Percentiles rank a stretch among this genome's conserved stretches.
These are phyloP conservation scores for Lytechinus variegatus DNA, from an alignment of 35 echinoderm and acorn worm species.

Conservation along the genomic window DNA sequence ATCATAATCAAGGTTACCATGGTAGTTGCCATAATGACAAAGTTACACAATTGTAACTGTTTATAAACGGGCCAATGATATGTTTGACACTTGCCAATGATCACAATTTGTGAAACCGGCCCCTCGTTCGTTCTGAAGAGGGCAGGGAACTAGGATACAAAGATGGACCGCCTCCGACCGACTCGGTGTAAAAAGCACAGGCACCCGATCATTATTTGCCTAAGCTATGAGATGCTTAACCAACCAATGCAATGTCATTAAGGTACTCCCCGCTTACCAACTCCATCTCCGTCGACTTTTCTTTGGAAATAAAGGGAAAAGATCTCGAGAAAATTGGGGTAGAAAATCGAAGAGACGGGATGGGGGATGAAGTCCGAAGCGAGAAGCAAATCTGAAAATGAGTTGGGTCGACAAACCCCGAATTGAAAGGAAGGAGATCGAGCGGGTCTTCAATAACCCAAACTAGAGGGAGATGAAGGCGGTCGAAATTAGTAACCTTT, in stretches of 20 bases:
- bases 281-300: neutral
- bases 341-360: constrained; percentile 12
- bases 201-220: constrained; percentile 37
- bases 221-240: constrained; percentile 47
- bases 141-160: neutral
- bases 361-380: neutral
- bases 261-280: constrained; percentile 22
- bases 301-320: neutral
- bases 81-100: too few relatives aligned
- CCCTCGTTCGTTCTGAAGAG: neutral
- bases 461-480: constrained; percentile 1
- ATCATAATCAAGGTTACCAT: too few relatives aligned
- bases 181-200: neutral
- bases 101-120: too few relatives aligned
- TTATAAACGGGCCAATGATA: too few relatives aligned
- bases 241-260: constrained; percentile 45
- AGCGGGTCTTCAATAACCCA: constrained; percentile 18
- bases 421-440: neutral
- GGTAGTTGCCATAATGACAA: too few relatives aligned
- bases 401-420: constrained; percentile 1
- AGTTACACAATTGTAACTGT: too few relatives aligned
- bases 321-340: neutral
- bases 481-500: constrained; percentile 35
- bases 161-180: neutral
- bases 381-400: neutral